These are phyloP conservation scores for Fregetta grallaria DNA, from an alignment of 2,113 vertebrate species.

Conservation along the genomic window DNA sequence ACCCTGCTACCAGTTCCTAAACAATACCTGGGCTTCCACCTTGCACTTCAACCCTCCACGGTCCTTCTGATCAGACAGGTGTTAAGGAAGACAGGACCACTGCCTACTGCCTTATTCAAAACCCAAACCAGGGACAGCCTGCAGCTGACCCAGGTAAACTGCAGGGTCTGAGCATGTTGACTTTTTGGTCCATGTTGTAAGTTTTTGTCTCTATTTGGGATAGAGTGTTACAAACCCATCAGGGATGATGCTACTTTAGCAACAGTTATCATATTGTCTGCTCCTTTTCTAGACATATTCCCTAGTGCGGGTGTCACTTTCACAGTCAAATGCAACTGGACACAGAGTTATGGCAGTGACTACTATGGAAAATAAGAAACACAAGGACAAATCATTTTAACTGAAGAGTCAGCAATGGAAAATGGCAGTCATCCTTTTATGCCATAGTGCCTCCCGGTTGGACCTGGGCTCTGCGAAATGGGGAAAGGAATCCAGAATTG, in stretches of 20 bases:
- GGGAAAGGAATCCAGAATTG: neutral
- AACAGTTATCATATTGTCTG: neutral
- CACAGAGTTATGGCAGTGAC: neutral
- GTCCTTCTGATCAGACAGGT: neutral
- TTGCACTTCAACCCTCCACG: neutral
- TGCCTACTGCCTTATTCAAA: neutral
- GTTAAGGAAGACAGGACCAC: neutral
- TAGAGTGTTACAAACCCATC: neutral
- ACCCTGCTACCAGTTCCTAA: neutral
- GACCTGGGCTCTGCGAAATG: neutral
- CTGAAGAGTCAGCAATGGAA: neutral
- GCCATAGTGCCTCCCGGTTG: neutral
- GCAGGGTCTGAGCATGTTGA: neutral
- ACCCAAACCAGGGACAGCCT: neutral
- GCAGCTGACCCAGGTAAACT: neutral
- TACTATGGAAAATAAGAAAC: constrained; percentile 5
- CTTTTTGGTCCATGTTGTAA: neutral
- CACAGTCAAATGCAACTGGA: constrained; percentile 6
- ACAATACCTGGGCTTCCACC: neutral
- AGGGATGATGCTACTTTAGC: neutral
- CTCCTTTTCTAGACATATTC: neutral
- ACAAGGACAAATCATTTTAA: constrained; percentile 11
- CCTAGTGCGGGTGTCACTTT: neutral
- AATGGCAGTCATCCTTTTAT: constrained; percentile 7
- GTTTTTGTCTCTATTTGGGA: neutral